These are phyloP conservation scores for Sibirionetta formosa DNA, from an alignment of 2,797 vertebrate species.

Conservation along the genomic window DNA sequence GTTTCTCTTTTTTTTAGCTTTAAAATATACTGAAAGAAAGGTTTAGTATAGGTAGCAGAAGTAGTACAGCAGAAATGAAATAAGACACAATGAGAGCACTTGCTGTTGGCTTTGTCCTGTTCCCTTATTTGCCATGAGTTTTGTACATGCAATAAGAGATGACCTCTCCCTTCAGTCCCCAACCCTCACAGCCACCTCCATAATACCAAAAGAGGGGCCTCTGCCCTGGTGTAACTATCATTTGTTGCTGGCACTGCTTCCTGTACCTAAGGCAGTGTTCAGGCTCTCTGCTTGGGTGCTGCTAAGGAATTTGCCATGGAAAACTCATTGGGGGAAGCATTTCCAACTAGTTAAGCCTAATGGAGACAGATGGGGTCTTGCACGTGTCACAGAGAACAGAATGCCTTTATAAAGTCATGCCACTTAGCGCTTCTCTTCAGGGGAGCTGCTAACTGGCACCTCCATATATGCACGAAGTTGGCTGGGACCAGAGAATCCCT, in stretches of 20 bases:
- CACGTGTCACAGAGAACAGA: neutral
- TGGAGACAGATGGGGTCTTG: neutral
- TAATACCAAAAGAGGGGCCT: neutral
- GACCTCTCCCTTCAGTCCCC: neutral
- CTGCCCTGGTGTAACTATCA: rapidly evolving
- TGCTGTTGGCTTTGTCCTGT: neutral
- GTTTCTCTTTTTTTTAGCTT: neutral
- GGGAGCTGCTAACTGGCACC: neutral
- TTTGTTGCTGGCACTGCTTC: neutral
- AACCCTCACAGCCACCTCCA: neutral
- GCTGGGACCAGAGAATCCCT: conserved; percentile 29
- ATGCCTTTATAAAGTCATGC: conserved; percentile 51
- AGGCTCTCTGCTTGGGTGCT: neutral
- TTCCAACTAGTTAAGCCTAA: neutral
- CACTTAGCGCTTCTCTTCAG: neutral
- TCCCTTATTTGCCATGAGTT: neutral
- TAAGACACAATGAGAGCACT: neutral
- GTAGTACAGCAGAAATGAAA: neutral
- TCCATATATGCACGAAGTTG: conserved; percentile 48
- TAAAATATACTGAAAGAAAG: neutral
- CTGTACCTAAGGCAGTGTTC: neutral
- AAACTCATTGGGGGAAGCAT: neutral
- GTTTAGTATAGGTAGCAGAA: neutral
- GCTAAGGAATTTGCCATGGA: neutral
- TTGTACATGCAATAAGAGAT: neutral